A percentile compares a stretch with the other conserved stretches of the same genome.
Evolutionary conservation across 2,113 vertebrate genomes (phyloP).

Genomic region (Gracilinanus agilis): DNA sequence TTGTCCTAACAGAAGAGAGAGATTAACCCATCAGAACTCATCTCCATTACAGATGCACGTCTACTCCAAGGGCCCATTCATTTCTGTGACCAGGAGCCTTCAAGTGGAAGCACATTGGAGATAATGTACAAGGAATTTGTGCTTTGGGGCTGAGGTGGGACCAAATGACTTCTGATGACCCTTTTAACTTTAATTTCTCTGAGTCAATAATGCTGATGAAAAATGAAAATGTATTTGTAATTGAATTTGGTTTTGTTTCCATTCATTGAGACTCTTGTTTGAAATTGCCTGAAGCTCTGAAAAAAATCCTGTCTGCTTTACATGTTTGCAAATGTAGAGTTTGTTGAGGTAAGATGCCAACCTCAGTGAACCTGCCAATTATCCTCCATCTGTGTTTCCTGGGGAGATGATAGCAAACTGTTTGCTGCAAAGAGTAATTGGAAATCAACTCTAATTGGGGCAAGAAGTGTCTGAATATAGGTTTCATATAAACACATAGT

Average conservation of each 20-base stretch:
- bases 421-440: slow-evolving; percentile 68
- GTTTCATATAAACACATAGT: slow-evolving; percentile 60
- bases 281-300: not conserved
- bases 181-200: not conserved
- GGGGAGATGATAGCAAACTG: slow-evolving; percentile 62
- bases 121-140: not conserved
- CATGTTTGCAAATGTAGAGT: not conserved
- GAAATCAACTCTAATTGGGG: slow-evolving; percentile 58
- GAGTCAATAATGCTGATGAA: not conserved
- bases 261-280: not conserved
- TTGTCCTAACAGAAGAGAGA: not conserved
- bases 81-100: not conserved
- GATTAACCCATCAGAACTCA: not conserved
- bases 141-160: not conserved
- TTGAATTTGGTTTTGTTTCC: not conserved
- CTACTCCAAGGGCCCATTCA: not conserved
- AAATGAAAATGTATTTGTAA: not conserved
- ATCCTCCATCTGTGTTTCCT: slow-evolving; percentile 22
- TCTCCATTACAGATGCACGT: not conserved
- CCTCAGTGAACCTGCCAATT: slow-evolving; percentile 38
- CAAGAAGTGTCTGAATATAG: slow-evolving; percentile 68
- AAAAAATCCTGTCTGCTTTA: slow-evolving; percentile 7
- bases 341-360: slow-evolving; percentile 1
- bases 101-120: not conserved
- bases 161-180: not conserved